phyloP scores from a whole-genome alignment of 2,888 invertebrate genomes.

The Zele albiditarsus region DNA sequence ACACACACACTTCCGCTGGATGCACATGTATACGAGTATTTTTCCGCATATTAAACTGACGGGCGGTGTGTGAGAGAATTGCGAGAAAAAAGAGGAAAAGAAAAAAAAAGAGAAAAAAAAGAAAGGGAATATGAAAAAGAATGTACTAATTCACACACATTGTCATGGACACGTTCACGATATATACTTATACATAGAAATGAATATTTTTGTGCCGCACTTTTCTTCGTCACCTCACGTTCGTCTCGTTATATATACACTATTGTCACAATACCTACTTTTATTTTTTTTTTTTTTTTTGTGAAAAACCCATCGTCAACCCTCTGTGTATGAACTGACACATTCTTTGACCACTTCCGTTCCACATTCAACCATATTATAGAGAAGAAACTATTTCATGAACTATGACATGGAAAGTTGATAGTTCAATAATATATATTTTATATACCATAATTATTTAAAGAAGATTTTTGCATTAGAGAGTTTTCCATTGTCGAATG shows the following conservation, averaged over 20 bases:
- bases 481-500: too few relatives aligned
- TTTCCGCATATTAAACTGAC: not conserved
- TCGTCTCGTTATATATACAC: slow-evolving; percentile 29
- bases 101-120: not conserved
- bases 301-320: not conserved
- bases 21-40: not conserved
- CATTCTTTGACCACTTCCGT: not conserved
- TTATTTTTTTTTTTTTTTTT: slow-evolving; percentile 3
- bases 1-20: not conserved
- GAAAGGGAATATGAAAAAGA: not conserved
- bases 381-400: too few relatives aligned
- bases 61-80: not conserved
- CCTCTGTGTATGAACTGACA: not conserved
- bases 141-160: not conserved
- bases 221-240: slow-evolving; percentile 45
- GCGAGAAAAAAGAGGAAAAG: not conserved
- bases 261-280: slow-evolving; percentile 30
- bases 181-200: not conserved
- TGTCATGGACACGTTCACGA: slow-evolving; percentile 23
- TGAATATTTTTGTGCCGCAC: slow-evolving; percentile 18
- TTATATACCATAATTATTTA: too few relatives aligned
- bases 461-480: too few relatives aligned
- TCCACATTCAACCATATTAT: not conserved
- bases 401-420: too few relatives aligned
- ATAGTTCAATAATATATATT: too few relatives aligned